Evolutionary conservation across 2,797 vertebrate species (phyloP), one percentile per base, ranked within the genome.

Genomic region (Falco columbarius): DNA sequence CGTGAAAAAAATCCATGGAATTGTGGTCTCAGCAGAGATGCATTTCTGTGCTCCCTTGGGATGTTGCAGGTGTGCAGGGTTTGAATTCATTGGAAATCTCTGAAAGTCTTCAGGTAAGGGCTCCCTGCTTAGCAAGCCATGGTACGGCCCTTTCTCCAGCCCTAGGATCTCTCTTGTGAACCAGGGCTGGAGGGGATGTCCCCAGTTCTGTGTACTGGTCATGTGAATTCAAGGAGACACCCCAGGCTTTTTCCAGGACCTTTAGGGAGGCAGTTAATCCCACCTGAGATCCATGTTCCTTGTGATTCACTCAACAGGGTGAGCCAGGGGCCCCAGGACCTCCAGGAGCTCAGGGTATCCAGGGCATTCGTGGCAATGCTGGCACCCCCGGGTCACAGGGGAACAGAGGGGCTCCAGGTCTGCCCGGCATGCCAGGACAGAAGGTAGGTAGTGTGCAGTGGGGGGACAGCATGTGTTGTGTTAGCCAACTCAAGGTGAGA

Each of bases 281-380:
- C 81, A 30, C 15, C 29, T 62, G 36, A 47, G 3, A 46, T n/a
- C 75, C 65, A 44, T 34, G 77, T 23, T 74, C 59, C 23, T 36
- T 49, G 21, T 67, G 54, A 26, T 84, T 67, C 52, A 9, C 56
- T 81, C 46, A 5, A 93, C 86, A 99, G 99, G 99, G 99, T 12
- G 98, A 99, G 70, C 99, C 99, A 11, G 99, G 99, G 14, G 98
- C 97, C 17, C 94, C 98, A 1, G 99, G 99, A 65, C 98, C 98
- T 83, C 92, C 98, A 12, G 99, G 99, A 81, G 98, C 98, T 84
- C 99, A 99, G 84, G 99, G 99, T 24, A 98, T 99, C 90, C 99
- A 99, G 95, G 99, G 99, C 51, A 99, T 99, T 51, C 97, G 49
- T 4, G 99, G 99, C 47, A 98, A 98, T 10, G 27, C 97, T 2